Evolutionary conservation across 2,797 vertebrate genomes (phyloP), one percentile per base, ranked within the genome.

Genomic region (Picus viridis): DNA sequence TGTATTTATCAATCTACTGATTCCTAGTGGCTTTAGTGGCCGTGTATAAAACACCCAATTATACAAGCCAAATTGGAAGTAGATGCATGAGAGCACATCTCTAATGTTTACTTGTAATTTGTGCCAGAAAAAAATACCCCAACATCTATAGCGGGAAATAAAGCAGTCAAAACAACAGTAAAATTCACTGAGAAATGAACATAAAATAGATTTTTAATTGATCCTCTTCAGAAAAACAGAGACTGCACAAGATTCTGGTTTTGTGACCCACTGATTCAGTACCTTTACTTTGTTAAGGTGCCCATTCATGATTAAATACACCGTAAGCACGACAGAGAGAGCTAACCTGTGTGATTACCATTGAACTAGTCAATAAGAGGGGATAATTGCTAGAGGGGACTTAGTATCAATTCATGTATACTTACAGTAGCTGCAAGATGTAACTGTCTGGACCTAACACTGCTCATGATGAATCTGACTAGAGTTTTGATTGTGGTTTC

Each of bases 321-420:
- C 54, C 65, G 78, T 67, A 77, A 82, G n/a, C 74, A 78, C 29
- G 65, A 34, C 63, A 91, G 89, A 91, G 26, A 90, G 63, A 92
- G 43, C 8, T 63, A 10, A 83, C 84, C 79, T 68, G 32, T 67
- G n/a, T 65, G 77, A 73, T 63, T 80, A 79, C 61, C 56, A 57
- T 17, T 83, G 71, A 92, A 83, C 51, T 70, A 88, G 93, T 83
- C 64, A 93, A 75, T 87, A 88, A 85, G n/a, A 27, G 69, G 17
- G 6, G 59, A 49, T 84, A 87, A 92, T 27, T 77, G 34, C 54
- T 8, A 10, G 41, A 93, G 47, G 57, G 73, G 86, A 81, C 87
- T 77, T 91, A 89, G 88, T 76, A 30, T 51, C 54, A 89, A 43
- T 69, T 5, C 91, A 36, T 49, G 12, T 47, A 14, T 72, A 75